phyloP scores from a whole-genome alignment of 2,113 vertebrate genomes.

The Solea solea region DNA sequence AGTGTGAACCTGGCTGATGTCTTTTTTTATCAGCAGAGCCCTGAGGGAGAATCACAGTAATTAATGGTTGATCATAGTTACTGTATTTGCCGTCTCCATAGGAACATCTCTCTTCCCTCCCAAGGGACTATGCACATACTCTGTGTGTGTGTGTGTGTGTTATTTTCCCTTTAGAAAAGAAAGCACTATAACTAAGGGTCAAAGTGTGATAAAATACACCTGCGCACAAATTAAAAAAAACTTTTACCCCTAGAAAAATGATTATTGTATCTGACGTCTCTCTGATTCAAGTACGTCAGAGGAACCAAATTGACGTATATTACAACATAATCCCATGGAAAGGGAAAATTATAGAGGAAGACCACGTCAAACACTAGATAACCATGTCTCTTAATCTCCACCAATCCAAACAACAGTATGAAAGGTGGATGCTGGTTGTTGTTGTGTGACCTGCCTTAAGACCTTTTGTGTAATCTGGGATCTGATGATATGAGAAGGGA shows the following conservation, averaged over 20 bases:
- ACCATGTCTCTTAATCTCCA: conserved; percentile 63
- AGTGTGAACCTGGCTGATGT: neutral
- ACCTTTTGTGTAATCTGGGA: conserved; percentile 61
- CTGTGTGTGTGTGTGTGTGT: conserved; percentile 13
- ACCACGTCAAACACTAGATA: conserved; percentile 66
- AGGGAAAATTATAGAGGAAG: conserved; percentile 48
- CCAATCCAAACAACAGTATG: conserved; percentile 58
- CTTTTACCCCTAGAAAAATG: neutral
- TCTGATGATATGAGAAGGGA: conserved; percentile 36
- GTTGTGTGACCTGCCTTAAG: conserved; percentile 53
- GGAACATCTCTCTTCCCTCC: conserved; percentile 54
- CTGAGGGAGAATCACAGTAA: conserved; percentile 44
- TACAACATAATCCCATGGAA: conserved; percentile 54
- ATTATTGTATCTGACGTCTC: conserved; percentile 10
- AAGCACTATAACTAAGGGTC: neutral
- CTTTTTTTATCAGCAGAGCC: conserved; percentile 10
- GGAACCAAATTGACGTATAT: conserved; percentile 36
- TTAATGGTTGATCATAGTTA: conserved; percentile 60
- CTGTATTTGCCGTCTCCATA: conserved; percentile 65
- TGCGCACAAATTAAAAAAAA: conserved; percentile 1
- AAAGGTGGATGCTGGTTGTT: conserved; percentile 55
- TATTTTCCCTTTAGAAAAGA: neutral
- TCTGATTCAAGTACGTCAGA: conserved; percentile 36
- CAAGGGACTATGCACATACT: conserved; percentile 5
- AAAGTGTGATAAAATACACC: neutral